phyloP scores from a whole-genome alignment of 2,888 invertebrate species.

The Deladenus siricidicola region DNA sequence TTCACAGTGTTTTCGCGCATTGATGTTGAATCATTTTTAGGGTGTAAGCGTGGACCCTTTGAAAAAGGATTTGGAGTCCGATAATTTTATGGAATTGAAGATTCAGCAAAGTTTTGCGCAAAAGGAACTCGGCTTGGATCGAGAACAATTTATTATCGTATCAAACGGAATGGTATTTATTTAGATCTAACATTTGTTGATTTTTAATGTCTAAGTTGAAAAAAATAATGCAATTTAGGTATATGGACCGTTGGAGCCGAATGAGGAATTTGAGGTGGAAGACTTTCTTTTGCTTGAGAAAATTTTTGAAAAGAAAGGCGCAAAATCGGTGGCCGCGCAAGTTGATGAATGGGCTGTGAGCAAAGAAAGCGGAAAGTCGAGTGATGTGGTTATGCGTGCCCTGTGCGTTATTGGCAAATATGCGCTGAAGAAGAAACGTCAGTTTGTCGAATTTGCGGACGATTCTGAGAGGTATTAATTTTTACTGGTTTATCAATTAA shows the following conservation, averaged over 20 bases:
- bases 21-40: conserved; percentile 39
- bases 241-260: conserved; percentile 70
- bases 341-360: conserved; percentile 46
- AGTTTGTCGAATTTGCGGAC: conserved; percentile 35
- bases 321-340: conserved; percentile 37
- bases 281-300: conserved; percentile 83
- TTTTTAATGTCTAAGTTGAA: background rate
- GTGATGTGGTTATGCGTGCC: conserved; percentile 56
- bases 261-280: conserved; percentile 72
- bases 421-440: conserved; percentile 42
- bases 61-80: conserved; percentile 40
- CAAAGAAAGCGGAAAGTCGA: conserved; percentile 43
- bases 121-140: conserved; percentile 65
- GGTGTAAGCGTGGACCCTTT: conserved; percentile 57
- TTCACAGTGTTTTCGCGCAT: background rate
- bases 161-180: conserved; percentile 72
- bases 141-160: conserved; percentile 67
- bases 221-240: conserved; percentile 44
- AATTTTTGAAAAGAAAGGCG: conserved; percentile 54
- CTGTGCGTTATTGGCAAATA: conserved; percentile 54
- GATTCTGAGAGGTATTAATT: conserved; percentile 41
- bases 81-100: conserved; percentile 55
- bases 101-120: conserved; percentile 58
- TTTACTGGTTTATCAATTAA: background rate
- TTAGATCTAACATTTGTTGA: conserved; percentile 1